A percentile compares a stretch with the other conserved stretches of the same genome.
These are phyloP conservation scores for Sebastes minor DNA, from an alignment of 2,797 vertebrate genomes.

Conservation along the genomic window DNA sequence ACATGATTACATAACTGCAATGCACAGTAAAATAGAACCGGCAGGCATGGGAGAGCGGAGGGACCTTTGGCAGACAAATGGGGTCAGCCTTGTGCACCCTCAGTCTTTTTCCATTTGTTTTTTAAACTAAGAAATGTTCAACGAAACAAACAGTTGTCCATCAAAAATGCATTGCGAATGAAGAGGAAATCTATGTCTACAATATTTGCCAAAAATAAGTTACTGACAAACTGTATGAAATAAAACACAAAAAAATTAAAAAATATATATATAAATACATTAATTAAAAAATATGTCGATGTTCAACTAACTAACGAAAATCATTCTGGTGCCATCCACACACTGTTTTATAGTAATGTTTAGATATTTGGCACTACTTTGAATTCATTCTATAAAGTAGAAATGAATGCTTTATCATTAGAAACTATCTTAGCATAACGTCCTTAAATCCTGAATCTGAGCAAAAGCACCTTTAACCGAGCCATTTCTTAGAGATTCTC, in stretches of 20 bases:
- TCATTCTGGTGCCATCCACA: neutral
- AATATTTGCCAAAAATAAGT: neutral
- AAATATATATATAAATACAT: neutral
- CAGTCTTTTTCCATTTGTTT: conserved; percentile 7
- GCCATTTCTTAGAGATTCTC: conserved; percentile 29
- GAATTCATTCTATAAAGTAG: neutral
- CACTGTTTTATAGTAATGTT: neutral
- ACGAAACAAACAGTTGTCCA: neutral
- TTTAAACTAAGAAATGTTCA: neutral
- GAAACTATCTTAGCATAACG: neutral
- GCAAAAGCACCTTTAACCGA: neutral
- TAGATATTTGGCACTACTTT: neutral
- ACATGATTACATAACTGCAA: conserved; percentile 17
- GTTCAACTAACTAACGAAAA: neutral
- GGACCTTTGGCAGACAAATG: conserved; percentile 1
- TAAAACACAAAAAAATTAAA: neutral
- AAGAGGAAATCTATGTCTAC: neutral
- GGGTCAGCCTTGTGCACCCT: neutral
- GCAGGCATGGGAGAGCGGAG: neutral
- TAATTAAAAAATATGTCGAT: neutral
- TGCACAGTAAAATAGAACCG: conserved; percentile 1
- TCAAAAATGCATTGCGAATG: neutral
- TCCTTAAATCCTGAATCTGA: neutral
- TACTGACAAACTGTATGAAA: neutral
- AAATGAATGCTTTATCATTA: neutral